A percentile compares a stretch with the other conserved stretches of the same genome.
Conservation (phyloP, 2,113 vertebrate species). For the Syngnathus typhle region DNA sequence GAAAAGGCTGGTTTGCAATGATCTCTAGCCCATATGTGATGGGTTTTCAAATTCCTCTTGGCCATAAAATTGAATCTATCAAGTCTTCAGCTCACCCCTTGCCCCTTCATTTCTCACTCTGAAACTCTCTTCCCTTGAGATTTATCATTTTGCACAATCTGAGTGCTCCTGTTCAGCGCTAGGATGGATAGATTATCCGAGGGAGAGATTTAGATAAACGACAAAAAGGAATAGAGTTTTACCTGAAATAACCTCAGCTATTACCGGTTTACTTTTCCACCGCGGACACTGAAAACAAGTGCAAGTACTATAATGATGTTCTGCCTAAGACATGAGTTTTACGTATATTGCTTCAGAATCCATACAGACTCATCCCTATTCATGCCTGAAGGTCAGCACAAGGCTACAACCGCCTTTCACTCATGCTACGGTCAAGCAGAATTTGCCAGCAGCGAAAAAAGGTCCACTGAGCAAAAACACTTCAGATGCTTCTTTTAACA, state of each 20-base stretch:
- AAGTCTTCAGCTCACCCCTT: conserved; percentile 40
- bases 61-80: conserved; percentile 69
- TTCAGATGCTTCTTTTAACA: conserved; percentile 25
- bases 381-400: conserved; percentile 39
- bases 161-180: conserved; percentile 32
- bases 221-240: conserved; percentile 36
- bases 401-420: conserved; percentile 43
- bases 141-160: conserved; percentile 61
- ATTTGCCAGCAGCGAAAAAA: conserved; percentile 20
- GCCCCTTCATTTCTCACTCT: conserved; percentile 47
- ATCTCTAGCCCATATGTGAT: conserved; percentile 57
- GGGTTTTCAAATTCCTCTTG: conserved; percentile 66
- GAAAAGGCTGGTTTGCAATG: conserved; percentile 47
- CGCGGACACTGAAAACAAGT: background rate
- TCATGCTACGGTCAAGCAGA: conserved; percentile 26
- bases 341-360: conserved; percentile 17
- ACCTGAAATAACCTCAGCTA: conserved; percentile 36
- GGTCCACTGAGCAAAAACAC: conserved; percentile 32
- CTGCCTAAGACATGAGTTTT: conserved; percentile 21
- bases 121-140: conserved; percentile 44
- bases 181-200: conserved; percentile 38
- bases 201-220: conserved; percentile 39
- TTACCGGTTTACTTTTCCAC: conserved; percentile 37
- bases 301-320: conserved; percentile 1
- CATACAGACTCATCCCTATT: conserved; percentile 37